Percentiles rank a stretch among this genome's conserved stretches.
These are phyloP conservation scores for Actinostola sp. DNA, from an alignment of 92 coral and sea anemone species.

Conservation along the genomic window DNA sequence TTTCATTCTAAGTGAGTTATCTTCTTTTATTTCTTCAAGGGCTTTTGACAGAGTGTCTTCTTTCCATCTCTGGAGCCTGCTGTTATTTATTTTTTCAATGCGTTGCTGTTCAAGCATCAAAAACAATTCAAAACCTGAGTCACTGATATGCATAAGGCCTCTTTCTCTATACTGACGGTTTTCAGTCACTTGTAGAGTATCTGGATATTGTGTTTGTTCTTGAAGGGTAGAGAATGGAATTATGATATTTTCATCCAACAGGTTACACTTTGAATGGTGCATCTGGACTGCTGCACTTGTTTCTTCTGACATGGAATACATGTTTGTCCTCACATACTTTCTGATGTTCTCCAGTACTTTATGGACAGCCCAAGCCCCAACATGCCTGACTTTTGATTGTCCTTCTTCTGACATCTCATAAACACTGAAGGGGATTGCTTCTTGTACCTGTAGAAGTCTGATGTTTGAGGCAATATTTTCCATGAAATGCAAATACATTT, in stretches of 20 bases:
- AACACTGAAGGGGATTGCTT: slow-evolving; percentile 3
- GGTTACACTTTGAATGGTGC: slow-evolving; percentile 16
- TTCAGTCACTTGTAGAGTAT: slow-evolving; percentile 21
- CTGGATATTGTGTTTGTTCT: slow-evolving; percentile 11
- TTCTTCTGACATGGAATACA: slow-evolving; percentile 1
- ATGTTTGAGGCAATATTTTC: not conserved
- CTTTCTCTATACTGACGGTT: slow-evolving; percentile 33
- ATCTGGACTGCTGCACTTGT: slow-evolving; percentile 7
- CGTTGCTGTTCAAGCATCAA: slow-evolving; percentile 22
- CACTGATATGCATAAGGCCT: slow-evolving; percentile 33
- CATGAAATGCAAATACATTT: not conserved
- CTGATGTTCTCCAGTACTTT: slow-evolving; percentile 22
- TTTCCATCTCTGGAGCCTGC: not conserved
- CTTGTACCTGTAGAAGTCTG: not conserved
- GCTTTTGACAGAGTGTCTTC: slow-evolving; percentile 3
- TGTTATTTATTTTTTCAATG: slow-evolving; percentile 7
- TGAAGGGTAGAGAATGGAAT: slow-evolving; percentile 15
- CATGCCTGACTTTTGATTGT: slow-evolving; percentile 48
- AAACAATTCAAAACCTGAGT: slow-evolving; percentile 26
- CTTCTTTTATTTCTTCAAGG: not conserved
- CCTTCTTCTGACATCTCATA: slow-evolving; percentile 41
- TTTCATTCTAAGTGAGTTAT: not conserved
- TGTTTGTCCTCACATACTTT: slow-evolving; percentile 41
- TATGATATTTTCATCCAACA: slow-evolving; percentile 23
- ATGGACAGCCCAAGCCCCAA: slow-evolving; percentile 64